These are phyloP conservation scores for Drosophila demipolita DNA, from an alignment of 2,888 invertebrate genomes.

Conservation along the genomic window DNA sequence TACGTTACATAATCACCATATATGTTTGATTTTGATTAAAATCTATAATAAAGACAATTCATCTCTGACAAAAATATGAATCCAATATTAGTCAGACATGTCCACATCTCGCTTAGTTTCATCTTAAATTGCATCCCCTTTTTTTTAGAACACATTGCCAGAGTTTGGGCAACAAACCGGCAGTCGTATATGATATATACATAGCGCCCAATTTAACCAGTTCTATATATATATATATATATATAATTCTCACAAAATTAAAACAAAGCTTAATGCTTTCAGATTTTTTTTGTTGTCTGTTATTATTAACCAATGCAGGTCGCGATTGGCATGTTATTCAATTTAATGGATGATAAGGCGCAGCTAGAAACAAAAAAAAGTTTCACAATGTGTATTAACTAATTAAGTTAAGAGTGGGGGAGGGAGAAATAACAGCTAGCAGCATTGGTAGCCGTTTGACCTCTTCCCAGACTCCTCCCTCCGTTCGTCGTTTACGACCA, in stretches of 20 bases:
- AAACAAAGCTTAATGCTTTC: neutral
- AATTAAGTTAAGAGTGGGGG: conserved; percentile 20
- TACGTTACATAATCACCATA: neutral
- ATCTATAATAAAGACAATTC: neutral
- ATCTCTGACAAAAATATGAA: neutral
- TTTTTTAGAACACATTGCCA: neutral
- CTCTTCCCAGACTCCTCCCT: neutral
- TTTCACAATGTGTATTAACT: conserved; percentile 63
- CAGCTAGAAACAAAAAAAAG: conserved; percentile 58
- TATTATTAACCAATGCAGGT: conserved; percentile 45
- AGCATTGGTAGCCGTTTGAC: neutral
- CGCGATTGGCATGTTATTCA: conserved; percentile 50
- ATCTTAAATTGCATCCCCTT: neutral
- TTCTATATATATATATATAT: neutral
- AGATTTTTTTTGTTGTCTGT: conserved; percentile 20
- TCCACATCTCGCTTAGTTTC: neutral
- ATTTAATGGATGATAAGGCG: conserved; percentile 46
- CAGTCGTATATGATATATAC: neutral
- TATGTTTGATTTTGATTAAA: neutral
- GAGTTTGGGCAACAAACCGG: neutral
- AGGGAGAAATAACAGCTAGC: conserved; percentile 5
- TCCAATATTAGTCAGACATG: too few relatives aligned
- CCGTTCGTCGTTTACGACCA: conserved; percentile 85
- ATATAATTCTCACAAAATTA: neutral
- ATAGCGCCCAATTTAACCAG: neutral